phyloP scores from a whole-genome alignment of 2,888 invertebrate genomes.

The Netelia inedita region DNA sequence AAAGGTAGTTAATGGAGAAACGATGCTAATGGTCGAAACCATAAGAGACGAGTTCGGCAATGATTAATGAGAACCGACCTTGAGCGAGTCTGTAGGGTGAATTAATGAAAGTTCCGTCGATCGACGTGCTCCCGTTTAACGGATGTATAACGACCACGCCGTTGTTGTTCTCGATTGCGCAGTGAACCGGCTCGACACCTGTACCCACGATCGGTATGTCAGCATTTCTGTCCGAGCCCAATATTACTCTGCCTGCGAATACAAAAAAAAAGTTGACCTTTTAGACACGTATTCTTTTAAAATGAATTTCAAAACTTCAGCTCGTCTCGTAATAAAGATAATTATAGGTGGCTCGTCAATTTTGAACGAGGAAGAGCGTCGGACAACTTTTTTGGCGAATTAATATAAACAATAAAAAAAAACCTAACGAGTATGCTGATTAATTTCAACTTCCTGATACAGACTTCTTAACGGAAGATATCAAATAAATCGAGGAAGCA shows the following conservation, averaged over 20 bases:
- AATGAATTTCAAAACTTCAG: neutral
- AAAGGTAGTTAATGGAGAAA: too few relatives aligned
- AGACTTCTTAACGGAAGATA: too few relatives aligned
- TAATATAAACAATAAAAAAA: neutral
- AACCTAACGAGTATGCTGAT: neutral
- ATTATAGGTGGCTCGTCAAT: too few relatives aligned
- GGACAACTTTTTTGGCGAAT: neutral
- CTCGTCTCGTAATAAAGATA: neutral
- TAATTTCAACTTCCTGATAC: too few relatives aligned
- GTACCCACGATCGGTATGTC: conserved; percentile 95
- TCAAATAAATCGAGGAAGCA: too few relatives aligned
- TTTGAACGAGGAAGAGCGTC: too few relatives aligned
- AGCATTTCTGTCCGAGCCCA: conserved; percentile 92
- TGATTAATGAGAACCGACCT: conserved; percentile 86
- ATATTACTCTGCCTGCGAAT: conserved; percentile 91
- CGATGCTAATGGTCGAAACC: too few relatives aligned
- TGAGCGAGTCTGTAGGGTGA: conserved; percentile 92
- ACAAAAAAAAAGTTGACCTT: conserved; percentile 23
- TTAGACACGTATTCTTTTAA: neutral
- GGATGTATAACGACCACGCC: conserved; percentile 95
- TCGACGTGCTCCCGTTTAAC: conserved; percentile 89
- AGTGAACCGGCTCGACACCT: conserved; percentile 94
- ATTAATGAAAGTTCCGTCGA: conserved; percentile 91
- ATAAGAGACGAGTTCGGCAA: too few relatives aligned
- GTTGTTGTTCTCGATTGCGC: conserved; percentile 94